phyloP scores from a whole-genome alignment of 2,797 vertebrate species.

The Enteromius thamalakanensis region DNA sequence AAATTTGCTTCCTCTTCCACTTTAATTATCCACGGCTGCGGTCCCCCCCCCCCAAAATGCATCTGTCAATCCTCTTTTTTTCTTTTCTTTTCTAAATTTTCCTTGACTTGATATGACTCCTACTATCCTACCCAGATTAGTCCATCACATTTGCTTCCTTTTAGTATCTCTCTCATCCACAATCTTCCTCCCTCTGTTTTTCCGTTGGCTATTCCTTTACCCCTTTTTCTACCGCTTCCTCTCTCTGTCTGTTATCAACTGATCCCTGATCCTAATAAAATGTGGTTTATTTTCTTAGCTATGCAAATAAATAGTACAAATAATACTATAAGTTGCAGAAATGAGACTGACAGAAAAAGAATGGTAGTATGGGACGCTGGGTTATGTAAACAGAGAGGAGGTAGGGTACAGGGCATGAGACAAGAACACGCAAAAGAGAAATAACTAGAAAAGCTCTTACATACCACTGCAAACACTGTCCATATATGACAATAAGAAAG shows the following conservation, averaged over 20 bases:
- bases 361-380: conserved; percentile 60
- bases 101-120: conserved; percentile 68
- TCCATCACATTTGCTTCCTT: conserved; percentile 67
- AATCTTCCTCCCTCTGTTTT: conserved; percentile 9
- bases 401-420: conserved; percentile 36
- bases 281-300: conserved; percentile 69
- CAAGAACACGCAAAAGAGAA: conserved; percentile 45
- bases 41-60: conserved; percentile 48
- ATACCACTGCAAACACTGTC: conserved; percentile 4
- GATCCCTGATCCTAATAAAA: conserved; percentile 65
- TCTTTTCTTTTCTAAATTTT: conserved; percentile 75
- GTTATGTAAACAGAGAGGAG: conserved; percentile 66
- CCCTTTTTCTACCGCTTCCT: conserved; percentile 12
- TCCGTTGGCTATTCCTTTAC: conserved; percentile 57
- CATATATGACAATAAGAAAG: conserved; percentile 25
- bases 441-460: not conserved
- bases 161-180: conserved; percentile 65
- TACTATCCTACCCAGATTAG: conserved; percentile 62
- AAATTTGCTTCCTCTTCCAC: conserved; percentile 16
- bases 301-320: conserved; percentile 72
- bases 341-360: conserved; percentile 62
- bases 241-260: conserved; percentile 41
- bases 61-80: conserved; percentile 62
- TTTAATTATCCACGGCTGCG: not conserved
- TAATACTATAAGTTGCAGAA: conserved; percentile 58